Conservation (phyloP, 2,888 invertebrate species). For the Papilio protenor region DNA sequence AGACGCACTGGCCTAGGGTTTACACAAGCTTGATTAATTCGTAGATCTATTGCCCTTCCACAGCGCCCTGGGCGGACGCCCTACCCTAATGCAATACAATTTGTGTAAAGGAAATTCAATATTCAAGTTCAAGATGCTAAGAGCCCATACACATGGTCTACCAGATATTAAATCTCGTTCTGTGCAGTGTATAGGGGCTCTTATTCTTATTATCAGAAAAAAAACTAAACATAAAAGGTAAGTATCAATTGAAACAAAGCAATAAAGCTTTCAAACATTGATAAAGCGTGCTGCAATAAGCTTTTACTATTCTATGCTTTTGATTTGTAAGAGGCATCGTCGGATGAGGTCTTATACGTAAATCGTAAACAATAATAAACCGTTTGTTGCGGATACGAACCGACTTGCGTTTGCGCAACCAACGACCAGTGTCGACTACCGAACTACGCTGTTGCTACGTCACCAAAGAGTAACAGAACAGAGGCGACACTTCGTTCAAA, state of each 20-base stretch:
- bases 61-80: no score
- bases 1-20: no score
- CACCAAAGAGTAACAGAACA: conserved; percentile 54
- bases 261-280: neutral
- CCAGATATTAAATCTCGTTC: neutral
- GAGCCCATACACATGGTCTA: neutral
- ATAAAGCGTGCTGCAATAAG: neutral
- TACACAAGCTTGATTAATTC: no score
- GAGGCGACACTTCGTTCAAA: conserved; percentile 44
- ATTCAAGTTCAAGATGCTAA: no score
- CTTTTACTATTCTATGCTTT: neutral
- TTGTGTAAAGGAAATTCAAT: no score
- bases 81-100: no score
- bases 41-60: no score
- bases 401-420: conserved; percentile 74
- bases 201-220: neutral
- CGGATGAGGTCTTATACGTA: conserved; percentile 45
- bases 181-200: neutral
- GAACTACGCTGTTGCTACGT: conserved; percentile 72
- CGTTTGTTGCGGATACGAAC: conserved; percentile 68
- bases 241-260: neutral
- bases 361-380: conserved; percentile 56
- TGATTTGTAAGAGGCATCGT: conserved; percentile 35
- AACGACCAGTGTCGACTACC: conserved; percentile 56
- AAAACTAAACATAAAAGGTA: neutral